These are phyloP conservation scores for Macrobrachium nipponense DNA, from an alignment of 1,140 invertebrate species.

Conservation along the genomic window DNA sequence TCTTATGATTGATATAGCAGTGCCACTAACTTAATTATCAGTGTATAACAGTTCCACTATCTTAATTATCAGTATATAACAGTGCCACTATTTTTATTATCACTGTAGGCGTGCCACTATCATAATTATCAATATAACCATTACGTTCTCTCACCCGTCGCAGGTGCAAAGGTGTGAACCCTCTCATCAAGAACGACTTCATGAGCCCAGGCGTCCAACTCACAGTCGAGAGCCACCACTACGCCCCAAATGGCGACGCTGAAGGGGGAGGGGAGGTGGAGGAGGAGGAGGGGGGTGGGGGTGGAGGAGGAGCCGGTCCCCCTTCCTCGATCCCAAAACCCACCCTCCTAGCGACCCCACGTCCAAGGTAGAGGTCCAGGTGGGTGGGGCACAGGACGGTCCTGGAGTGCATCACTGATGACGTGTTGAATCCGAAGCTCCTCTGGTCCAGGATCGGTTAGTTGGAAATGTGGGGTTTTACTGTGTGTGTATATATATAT, in stretches of 20 bases:
- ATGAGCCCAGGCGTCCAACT: conserved; percentile 1
- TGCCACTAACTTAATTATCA: too few species aligned
- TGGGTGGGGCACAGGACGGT: background rate
- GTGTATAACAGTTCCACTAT: too few species aligned
- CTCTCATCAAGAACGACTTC: background rate
- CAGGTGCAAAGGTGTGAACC: conserved; percentile 36
- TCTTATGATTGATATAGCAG: too few species aligned
- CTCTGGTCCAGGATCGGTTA: conserved; percentile 38
- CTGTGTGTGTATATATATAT: background rate
- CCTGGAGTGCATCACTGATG: conserved; percentile 50
- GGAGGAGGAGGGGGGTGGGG: background rate
- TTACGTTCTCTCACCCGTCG: too few species aligned
- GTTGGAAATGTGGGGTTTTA: background rate
- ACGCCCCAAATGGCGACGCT: too few species aligned
- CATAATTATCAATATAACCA: background rate
- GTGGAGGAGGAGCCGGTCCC: background rate
- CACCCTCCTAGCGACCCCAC: conserved; percentile 28
- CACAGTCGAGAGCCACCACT: background rate
- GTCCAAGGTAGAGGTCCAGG: conserved; percentile 32
- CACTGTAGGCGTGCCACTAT: background rate
- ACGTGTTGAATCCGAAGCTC: background rate
- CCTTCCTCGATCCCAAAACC: background rate
- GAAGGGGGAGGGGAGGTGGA: too few species aligned
- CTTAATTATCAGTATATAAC: too few species aligned
- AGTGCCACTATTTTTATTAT: background rate